Evolutionary conservation across 2,888 invertebrate genomes (phyloP).

Genomic region (Andrena dorsata): DNA sequence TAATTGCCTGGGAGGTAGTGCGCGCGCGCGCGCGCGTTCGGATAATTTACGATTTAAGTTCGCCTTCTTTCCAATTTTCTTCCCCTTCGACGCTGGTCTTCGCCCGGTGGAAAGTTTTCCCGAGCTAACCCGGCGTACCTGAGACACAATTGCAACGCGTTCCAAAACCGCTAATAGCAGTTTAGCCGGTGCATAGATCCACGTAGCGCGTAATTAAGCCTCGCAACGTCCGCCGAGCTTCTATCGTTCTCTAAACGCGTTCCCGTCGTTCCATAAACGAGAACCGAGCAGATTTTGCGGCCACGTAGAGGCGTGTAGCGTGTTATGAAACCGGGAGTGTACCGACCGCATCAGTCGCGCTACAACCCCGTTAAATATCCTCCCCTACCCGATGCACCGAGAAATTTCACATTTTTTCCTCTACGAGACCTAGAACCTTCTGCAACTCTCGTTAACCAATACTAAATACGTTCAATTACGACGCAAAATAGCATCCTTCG

Average conservation of each 20-base stretch:
- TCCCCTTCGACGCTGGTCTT: not conserved
- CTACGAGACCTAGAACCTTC: not conserved
- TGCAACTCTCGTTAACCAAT: not conserved
- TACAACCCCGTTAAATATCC: constrained; percentile 11
- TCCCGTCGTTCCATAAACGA: constrained; percentile 29
- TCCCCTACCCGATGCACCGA: not conserved
- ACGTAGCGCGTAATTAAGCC: constrained; percentile 67
- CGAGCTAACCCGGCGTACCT: not conserved
- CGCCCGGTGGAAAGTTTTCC: not conserved
- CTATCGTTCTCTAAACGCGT: constrained; percentile 48
- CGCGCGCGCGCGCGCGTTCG: not conserved
- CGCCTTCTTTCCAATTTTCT: not conserved
- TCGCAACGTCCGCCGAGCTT: constrained; percentile 32
- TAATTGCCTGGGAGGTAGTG: not conserved
- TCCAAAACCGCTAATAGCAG: constrained; percentile 69
- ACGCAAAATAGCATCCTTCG: not conserved
- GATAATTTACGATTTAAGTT: not conserved
- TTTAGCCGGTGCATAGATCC: constrained; percentile 60
- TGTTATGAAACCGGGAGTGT: constrained; percentile 48
- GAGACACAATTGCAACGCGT: constrained; percentile 29
- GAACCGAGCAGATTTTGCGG: constrained; percentile 65
- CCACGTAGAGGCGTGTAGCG: constrained; percentile 32
- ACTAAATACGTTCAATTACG: not conserved
- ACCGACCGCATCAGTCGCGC: constrained; percentile 31
- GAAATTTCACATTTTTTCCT: not conserved